Percentiles rank a stretch among this genome's conserved stretches.
phyloP scores from a whole-genome alignment of 2,113 vertebrate genomes.

The Prunella himalayana region DNA sequence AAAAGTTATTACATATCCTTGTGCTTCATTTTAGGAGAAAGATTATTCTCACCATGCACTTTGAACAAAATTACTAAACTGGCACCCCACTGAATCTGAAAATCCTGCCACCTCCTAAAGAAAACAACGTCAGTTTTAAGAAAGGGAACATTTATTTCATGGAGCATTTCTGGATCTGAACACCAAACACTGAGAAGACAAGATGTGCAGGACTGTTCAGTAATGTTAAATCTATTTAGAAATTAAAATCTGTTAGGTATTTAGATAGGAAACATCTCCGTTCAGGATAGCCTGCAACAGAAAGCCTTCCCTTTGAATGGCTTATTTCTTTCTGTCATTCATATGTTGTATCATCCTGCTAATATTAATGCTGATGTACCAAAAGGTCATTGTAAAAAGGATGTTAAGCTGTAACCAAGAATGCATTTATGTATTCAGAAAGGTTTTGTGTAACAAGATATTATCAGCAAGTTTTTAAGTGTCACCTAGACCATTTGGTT shows the following conservation, averaged over 20 bases:
- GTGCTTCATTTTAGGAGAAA: conserved; percentile 78
- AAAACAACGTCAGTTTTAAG: conserved; percentile 66
- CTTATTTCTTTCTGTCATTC: background rate
- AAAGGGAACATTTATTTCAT: conserved; percentile 47
- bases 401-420: background rate
- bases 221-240: background rate
- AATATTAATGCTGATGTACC: background rate
- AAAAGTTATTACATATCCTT: conserved; percentile 85
- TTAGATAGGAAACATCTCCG: background rate
- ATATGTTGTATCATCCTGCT: background rate
- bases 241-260: conserved; percentile 25
- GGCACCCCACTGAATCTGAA: conserved; percentile 76
- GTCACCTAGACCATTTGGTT: background rate
- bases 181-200: background rate
- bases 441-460: background rate
- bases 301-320: background rate
- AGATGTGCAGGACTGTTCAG: background rate
- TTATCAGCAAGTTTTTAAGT: background rate
- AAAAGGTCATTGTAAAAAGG: background rate
- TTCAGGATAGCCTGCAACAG: background rate
- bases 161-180: conserved; percentile 39
- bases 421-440: background rate
- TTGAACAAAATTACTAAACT: conserved; percentile 80
- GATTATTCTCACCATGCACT: conserved; percentile 84
- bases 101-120: conserved; percentile 46